Evolutionary conservation across 2,113 vertebrate species (phyloP).

Genomic region (Mormyrus iriodes): DNA sequence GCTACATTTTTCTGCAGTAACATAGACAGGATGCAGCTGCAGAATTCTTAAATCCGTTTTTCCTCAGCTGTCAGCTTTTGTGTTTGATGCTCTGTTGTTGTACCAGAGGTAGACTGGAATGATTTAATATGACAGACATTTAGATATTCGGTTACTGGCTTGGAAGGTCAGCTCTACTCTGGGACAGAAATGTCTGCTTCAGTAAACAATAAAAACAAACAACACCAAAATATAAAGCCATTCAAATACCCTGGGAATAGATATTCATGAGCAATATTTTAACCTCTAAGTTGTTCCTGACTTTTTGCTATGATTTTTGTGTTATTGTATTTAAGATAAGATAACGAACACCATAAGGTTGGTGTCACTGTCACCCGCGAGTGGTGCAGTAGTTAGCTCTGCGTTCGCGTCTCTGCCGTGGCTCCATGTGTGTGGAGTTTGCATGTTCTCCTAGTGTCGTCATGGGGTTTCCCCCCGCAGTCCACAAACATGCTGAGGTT

Average conservation of each 20-base stretch:
- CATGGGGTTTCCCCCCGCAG: neutral
- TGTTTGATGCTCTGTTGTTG: neutral
- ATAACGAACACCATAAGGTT: neutral
- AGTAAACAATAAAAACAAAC: neutral
- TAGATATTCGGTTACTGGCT: constrained; percentile 10
- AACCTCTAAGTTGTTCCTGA: neutral
- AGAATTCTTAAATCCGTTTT: neutral
- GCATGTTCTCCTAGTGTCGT: too few relatives aligned
- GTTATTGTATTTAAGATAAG: neutral
- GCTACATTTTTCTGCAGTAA: neutral
- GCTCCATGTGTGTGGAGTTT: too few relatives aligned
- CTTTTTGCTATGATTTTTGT: neutral
- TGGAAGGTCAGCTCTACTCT: constrained; percentile 12
- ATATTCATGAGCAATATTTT: neutral
- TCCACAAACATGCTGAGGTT: too few relatives aligned
- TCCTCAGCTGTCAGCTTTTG: neutral
- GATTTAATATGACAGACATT: constrained; percentile 19
- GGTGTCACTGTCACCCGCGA: neutral
- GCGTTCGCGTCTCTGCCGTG: too few relatives aligned
- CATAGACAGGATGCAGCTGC: neutral
- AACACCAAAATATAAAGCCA: neutral
- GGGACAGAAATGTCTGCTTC: neutral
- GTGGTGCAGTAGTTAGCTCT: neutral
- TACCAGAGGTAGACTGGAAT: neutral
- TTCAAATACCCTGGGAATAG: neutral